Percentiles rank a stretch among this genome's conserved stretches.
Evolutionary conservation across 2,888 invertebrate genomes (phyloP).

Genomic region (Drosophila nigritarsus): DNA sequence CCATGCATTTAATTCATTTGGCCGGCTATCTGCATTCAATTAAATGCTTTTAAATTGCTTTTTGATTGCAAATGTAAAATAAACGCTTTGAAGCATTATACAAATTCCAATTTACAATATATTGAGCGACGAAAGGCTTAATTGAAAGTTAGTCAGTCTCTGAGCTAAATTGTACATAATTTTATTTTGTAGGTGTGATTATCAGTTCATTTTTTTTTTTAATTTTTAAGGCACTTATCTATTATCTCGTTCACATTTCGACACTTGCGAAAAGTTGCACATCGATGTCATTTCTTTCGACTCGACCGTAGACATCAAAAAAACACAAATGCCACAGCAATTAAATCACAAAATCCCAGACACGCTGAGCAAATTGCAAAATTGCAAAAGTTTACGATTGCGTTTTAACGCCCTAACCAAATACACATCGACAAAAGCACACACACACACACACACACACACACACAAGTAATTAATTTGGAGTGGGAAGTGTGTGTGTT

Average conservation of each 20-base stretch:
- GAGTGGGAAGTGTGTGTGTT: background rate
- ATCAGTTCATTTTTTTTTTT: background rate
- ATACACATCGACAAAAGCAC: background rate
- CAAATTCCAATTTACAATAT: background rate
- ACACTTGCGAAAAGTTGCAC: constrained; percentile 9
- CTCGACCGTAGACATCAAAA: constrained; percentile 32
- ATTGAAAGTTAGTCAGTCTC: background rate
- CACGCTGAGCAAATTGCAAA: background rate
- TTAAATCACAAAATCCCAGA: constrained; percentile 49
- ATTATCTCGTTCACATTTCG: background rate
- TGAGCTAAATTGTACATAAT: background rate
- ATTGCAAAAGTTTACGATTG: constrained; percentile 26
- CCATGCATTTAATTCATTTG: constrained; percentile 38
- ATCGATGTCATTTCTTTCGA: constrained; percentile 21
- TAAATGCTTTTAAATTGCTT: constrained; percentile 21
- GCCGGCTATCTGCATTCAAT: constrained; percentile 39
- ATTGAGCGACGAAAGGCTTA: background rate
- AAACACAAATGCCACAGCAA: constrained; percentile 29
- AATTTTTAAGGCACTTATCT: background rate
- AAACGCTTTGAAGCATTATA: background rate
- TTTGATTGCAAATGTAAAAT: constrained; percentile 17
- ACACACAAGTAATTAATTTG: background rate
- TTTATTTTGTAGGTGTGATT: background rate
- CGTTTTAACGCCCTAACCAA: constrained; percentile 28
- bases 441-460: background rate